A percentile compares a stretch with the other conserved stretches of the same genome.
Conservation (phyloP, 2,888 invertebrate species). For the Tenthredo scrophulariae region DNA sequence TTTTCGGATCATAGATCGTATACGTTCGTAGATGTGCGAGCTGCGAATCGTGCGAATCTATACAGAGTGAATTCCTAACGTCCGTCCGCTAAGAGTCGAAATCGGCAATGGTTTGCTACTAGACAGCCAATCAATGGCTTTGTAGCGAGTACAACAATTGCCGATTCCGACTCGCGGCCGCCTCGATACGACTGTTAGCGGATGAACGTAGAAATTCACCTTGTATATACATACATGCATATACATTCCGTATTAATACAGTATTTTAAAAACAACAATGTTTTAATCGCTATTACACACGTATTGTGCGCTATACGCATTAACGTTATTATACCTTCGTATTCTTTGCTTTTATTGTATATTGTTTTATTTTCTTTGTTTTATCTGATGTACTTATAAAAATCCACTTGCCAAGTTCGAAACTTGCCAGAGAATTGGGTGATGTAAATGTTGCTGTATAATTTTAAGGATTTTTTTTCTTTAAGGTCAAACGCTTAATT, state of each 20-base stretch:
- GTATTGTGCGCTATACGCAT: conserved; percentile 18
- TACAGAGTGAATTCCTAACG: no score
- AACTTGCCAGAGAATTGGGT: neutral
- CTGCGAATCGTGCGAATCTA: no score
- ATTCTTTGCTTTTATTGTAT: conserved; percentile 43
- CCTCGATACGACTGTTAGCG: no score
- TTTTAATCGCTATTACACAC: conserved; percentile 35
- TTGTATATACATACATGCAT: neutral
- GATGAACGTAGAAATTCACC: no score
- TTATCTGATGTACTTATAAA: neutral
- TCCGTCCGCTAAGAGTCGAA: no score
- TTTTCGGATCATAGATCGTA: neutral
- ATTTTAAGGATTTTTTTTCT: neutral
- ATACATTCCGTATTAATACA: conserved; percentile 60
- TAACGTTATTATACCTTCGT: conserved; percentile 25
- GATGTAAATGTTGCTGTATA: conserved; percentile 3
- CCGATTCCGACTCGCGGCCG: no score
- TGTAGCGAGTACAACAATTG: no score
- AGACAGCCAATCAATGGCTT: no score
- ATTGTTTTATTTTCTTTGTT: neutral
- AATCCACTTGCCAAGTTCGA: neutral
- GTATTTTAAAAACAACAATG: conserved; percentile 61
- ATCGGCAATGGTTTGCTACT: no score
- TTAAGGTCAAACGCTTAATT: neutral
- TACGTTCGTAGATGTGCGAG: neutral